These are phyloP conservation scores for Ageneiosus marmoratus DNA, from an alignment of 2,113 vertebrate species.

Conservation along the genomic window DNA sequence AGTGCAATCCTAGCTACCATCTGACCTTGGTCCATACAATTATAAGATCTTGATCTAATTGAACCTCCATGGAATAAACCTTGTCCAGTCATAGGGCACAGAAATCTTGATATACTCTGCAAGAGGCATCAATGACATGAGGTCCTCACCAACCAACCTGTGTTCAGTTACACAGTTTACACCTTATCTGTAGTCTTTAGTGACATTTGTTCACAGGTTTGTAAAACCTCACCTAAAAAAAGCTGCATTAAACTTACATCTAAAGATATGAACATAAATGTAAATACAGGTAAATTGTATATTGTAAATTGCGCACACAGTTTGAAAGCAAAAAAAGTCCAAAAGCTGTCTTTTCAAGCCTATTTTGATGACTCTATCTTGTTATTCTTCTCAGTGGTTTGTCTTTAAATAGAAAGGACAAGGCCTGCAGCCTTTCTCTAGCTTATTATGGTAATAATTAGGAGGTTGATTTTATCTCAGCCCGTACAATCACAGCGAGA, in stretches of 20 bases:
- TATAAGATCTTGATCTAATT: constrained; percentile 63
- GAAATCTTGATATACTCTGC: constrained; percentile 59
- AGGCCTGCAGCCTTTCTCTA: constrained; percentile 79
- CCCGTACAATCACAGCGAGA: constrained; percentile 84
- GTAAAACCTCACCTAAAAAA: constrained; percentile 5
- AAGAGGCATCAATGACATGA: constrained; percentile 54
- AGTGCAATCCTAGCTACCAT: constrained; percentile 55
- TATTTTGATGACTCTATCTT: constrained; percentile 43
- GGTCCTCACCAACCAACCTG: constrained; percentile 38
- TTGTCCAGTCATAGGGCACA: constrained; percentile 57
- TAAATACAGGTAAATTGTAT: not conserved
- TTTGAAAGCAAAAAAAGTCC: not conserved
- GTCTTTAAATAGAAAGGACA: constrained; percentile 74
- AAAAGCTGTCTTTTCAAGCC: constrained; percentile 2
- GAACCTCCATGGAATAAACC: constrained; percentile 58
- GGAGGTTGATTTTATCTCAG: constrained; percentile 90
- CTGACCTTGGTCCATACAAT: constrained; percentile 62
- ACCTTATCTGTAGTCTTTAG: constrained; percentile 17
- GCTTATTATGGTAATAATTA: constrained; percentile 94
- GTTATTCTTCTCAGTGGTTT: constrained; percentile 45
- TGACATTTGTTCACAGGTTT: not conserved
- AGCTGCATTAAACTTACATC: not conserved
- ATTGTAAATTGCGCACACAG: not conserved
- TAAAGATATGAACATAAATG: not conserved
- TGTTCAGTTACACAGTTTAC: constrained; percentile 35